These are phyloP conservation scores for Sinocyclocheilus anophthalmus DNA, from an alignment of 2,113 vertebrate genomes.

Conservation along the genomic window DNA sequence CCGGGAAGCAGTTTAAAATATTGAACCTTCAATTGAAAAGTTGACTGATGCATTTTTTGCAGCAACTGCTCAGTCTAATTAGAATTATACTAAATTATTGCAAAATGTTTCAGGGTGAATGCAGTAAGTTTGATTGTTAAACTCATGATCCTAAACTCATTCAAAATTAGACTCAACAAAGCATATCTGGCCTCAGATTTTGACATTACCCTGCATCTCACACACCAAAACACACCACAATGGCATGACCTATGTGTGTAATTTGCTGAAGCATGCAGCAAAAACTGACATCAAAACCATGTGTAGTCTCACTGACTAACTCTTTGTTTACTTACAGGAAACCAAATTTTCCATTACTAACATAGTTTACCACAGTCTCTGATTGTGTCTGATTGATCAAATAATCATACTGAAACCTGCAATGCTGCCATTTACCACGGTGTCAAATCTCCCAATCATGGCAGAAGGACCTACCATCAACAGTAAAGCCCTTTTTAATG, in stretches of 20 bases:
- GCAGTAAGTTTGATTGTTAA: too few relatives aligned
- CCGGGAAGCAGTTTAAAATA: too few relatives aligned
- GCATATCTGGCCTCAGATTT: background rate
- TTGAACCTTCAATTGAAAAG: too few relatives aligned
- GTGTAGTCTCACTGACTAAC: slow-evolving; percentile 5
- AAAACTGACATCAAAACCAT: background rate
- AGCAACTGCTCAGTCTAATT: too few relatives aligned
- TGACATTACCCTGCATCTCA: background rate
- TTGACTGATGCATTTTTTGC: too few relatives aligned
- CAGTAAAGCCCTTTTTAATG: background rate
- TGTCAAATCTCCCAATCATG: background rate
- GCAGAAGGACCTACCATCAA: background rate
- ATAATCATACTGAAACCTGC: background rate
- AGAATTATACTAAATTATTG: too few relatives aligned
- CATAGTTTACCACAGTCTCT: background rate
- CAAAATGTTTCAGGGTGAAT: too few relatives aligned
- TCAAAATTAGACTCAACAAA: too few relatives aligned
- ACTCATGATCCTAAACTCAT: too few relatives aligned
- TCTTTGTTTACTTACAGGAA: background rate
- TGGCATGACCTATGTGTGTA: background rate
- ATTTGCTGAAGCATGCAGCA: background rate
- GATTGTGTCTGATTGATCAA: background rate
- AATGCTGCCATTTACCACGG: background rate
- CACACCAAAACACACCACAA: background rate
- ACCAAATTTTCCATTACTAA: slow-evolving; percentile 11